These are phyloP conservation scores for Scaptodrosophila latifasciaeformis DNA, from an alignment of 2,888 invertebrate genomes.

Conservation along the genomic window DNA sequence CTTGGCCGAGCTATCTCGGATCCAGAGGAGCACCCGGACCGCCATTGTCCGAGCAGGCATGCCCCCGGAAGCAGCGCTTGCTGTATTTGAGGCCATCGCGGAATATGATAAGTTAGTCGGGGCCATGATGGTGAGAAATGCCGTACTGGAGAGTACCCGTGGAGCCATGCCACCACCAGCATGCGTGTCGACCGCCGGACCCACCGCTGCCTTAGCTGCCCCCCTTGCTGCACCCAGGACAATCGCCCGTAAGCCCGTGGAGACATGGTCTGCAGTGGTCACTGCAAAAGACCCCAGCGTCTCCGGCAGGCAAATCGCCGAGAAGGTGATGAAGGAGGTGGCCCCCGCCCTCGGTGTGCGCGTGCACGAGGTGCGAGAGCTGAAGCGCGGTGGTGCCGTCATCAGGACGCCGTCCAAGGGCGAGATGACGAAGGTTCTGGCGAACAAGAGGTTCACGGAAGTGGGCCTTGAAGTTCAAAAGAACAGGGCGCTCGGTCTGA, in stretches of 20 bases:
- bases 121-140: neutral
- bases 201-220: slow-evolving; percentile 22
- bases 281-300: neutral
- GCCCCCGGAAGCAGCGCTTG: no score
- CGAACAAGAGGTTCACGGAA: slow-evolving; percentile 19
- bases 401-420: slow-evolving; percentile 26
- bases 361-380: neutral
- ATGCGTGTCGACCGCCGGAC: slow-evolving; percentile 21
- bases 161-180: slow-evolving; percentile 26
- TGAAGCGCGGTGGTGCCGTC: slow-evolving; percentile 19
- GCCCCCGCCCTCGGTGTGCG: neutral
- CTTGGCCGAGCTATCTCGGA: no score
- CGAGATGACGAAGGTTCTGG: slow-evolving; percentile 18
- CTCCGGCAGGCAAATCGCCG: neutral
- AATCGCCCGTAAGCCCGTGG: no score
- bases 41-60: no score
- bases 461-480: slow-evolving; percentile 5
- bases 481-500: slow-evolving; percentile 3
- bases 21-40: no score
- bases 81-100: no score
- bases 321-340: neutral
- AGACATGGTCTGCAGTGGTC: no score
- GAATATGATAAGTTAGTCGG: no score
- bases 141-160: neutral
- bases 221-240: no score